Conservation (phyloP, 2,797 vertebrate species). For the Euthynnus affinis region DNA sequence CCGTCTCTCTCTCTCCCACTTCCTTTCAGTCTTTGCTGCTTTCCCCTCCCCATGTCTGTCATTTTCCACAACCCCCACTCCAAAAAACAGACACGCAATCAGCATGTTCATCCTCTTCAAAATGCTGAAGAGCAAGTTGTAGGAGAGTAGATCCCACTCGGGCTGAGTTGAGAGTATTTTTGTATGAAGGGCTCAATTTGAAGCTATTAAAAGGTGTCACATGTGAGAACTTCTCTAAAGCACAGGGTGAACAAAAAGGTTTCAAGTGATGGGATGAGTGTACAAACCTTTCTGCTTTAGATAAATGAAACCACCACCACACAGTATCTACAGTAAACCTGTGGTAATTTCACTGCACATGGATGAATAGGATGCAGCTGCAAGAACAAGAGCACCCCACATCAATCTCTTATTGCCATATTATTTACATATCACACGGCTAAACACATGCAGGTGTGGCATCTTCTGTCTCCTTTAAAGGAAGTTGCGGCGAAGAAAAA, state of each 20-base stretch:
- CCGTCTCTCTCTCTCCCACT: conserved; percentile 42
- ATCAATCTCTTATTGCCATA: conserved; percentile 5
- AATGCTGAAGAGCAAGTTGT: neutral
- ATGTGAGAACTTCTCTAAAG: neutral
- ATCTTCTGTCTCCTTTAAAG: conserved; percentile 19
- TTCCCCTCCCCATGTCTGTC: conserved; percentile 12
- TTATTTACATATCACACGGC: conserved; percentile 28
- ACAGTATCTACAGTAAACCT: neutral
- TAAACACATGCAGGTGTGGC: conserved; percentile 46
- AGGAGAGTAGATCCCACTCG: neutral
- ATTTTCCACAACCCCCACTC: conserved; percentile 10
- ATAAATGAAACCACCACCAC: neutral
- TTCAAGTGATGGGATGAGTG: neutral
- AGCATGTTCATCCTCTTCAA: conserved; percentile 19
- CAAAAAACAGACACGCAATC: neutral
- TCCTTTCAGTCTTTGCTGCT: conserved; percentile 4
- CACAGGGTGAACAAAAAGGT: neutral
- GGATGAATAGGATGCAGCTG: conserved; percentile 38
- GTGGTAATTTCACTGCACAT: conserved; percentile 18
- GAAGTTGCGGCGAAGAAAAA: conserved; percentile 16
- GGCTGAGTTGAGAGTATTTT: conserved; percentile 7
- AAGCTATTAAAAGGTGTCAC: conserved; percentile 5
- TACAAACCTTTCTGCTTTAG: conserved; percentile 9
- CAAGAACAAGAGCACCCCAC: neutral
- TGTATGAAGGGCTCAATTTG: neutral